Conservation (phyloP, 2,797 vertebrate species). For the Varecia variegata region DNA sequence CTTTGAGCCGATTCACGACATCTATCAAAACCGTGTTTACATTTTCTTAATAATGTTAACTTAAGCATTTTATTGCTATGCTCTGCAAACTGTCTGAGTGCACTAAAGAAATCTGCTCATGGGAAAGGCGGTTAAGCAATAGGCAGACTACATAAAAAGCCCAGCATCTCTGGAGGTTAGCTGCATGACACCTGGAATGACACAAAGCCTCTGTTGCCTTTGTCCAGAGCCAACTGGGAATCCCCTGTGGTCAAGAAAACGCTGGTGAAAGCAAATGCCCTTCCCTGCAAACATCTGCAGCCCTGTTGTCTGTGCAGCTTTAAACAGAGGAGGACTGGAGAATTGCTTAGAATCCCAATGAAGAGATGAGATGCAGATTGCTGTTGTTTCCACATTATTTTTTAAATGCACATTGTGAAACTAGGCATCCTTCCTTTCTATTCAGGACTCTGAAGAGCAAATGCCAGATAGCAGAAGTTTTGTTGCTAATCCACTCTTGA, state of each 20-base stretch:
- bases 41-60: conserved; percentile 77
- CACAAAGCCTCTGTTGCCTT: conserved; percentile 42
- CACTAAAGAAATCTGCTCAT: conserved; percentile 59
- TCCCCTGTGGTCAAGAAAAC: conserved; percentile 54
- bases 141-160: conserved; percentile 26
- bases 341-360: conserved; percentile 6
- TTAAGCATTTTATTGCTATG: conserved; percentile 65
- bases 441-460: conserved; percentile 44
- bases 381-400: neutral
- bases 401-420: conserved; percentile 14
- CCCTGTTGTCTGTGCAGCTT: neutral
- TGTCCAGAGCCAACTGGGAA: conserved; percentile 53
- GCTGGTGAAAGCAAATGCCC: conserved; percentile 54
- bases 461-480: conserved; percentile 51
- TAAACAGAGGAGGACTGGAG: neutral
- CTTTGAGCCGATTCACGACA: conserved; percentile 26
- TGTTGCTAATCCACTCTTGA: conserved; percentile 57
- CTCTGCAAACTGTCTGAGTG: conserved; percentile 58
- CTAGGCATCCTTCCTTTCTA: neutral
- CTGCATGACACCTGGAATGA: conserved; percentile 28
- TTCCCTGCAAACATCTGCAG: conserved; percentile 47
- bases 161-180: conserved; percentile 32
- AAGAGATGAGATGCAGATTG: conserved; percentile 30
- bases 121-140: conserved; percentile 18
- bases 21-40: conserved; percentile 70